phyloP scores from a whole-genome alignment of 2,888 invertebrate species.

The Euzophera pinguis region DNA sequence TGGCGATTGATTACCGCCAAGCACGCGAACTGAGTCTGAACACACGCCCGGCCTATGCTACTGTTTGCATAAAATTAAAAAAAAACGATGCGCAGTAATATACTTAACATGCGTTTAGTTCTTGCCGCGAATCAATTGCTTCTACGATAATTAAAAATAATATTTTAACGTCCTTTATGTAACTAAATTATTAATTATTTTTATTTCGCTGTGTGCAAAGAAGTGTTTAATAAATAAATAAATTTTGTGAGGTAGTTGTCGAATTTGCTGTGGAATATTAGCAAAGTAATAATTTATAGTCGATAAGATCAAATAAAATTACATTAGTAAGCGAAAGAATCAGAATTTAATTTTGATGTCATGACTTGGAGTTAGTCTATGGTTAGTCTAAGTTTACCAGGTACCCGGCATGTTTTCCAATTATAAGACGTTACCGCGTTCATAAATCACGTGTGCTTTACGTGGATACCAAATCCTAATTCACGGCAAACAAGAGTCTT shows the following conservation, averaged over 20 bases:
- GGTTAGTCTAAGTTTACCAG: neutral
- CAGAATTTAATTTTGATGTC: too few relatives aligned
- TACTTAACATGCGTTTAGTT: neutral
- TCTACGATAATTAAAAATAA: too few relatives aligned
- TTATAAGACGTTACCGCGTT: conserved; percentile 5
- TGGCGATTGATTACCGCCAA: conserved; percentile 56
- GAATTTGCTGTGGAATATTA: too few relatives aligned
- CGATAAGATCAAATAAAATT: too few relatives aligned
- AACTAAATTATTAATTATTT: neutral
- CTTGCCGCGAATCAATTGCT: neutral
- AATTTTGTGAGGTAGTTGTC: too few relatives aligned
- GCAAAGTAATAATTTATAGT: too few relatives aligned
- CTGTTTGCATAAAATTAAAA: conserved; percentile 27
- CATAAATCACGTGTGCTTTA: conserved; percentile 21
- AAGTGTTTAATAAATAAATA: too few relatives aligned
- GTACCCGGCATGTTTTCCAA: conserved; percentile 4
- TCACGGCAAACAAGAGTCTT: conserved; percentile 61
- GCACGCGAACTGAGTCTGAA: conserved; percentile 50
- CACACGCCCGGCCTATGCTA: neutral
- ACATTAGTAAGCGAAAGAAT: too few relatives aligned
- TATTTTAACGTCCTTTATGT: too few relatives aligned
- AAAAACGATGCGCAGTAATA: conserved; percentile 19
- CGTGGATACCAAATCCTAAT: conserved; percentile 42
- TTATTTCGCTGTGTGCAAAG: too few relatives aligned
- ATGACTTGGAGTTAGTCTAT: too few relatives aligned